These are phyloP conservation scores for Panopea generosa DNA, from an alignment of 2,888 invertebrate genomes.

Conservation along the genomic window DNA sequence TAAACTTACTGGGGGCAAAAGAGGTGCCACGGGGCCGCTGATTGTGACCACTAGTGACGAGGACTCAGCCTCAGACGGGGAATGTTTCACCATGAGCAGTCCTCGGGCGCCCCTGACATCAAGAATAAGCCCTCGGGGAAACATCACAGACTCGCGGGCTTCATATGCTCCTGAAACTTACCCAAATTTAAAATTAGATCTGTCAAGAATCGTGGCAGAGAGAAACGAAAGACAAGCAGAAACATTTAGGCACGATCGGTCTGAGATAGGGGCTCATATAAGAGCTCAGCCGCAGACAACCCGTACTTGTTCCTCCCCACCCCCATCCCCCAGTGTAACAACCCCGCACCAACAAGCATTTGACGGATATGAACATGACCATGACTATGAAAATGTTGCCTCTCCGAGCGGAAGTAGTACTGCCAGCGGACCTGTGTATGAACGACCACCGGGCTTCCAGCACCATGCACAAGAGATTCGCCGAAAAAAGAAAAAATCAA, in stretches of 20 bases:
- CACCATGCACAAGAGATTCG: slow-evolving; percentile 83
- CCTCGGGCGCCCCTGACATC: slow-evolving; percentile 41
- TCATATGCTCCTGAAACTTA: slow-evolving; percentile 18
- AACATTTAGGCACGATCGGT: slow-evolving; percentile 38
- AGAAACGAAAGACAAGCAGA: slow-evolving; percentile 18
- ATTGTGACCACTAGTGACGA: slow-evolving; percentile 77
- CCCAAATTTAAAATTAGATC: slow-evolving; percentile 56
- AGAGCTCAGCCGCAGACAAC: slow-evolving; percentile 22
- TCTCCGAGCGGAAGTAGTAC: slow-evolving; percentile 83
- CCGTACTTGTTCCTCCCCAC: slow-evolving; percentile 41
- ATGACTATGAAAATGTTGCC: slow-evolving; percentile 81
- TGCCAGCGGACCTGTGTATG: slow-evolving; percentile 83
- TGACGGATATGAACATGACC: slow-evolving; percentile 78
- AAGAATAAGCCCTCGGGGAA: slow-evolving; percentile 55
- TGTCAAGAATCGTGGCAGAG: slow-evolving; percentile 39
- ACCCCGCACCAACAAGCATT: slow-evolving; percentile 57
- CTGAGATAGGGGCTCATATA: slow-evolving; percentile 24
- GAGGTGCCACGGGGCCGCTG: slow-evolving; percentile 74
- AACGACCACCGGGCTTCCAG: slow-evolving; percentile 82
- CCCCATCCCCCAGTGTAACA: slow-evolving; percentile 30
- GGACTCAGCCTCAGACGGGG: slow-evolving; percentile 60
- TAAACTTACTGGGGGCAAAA: slow-evolving; percentile 74
- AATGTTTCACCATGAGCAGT: slow-evolving; percentile 33
- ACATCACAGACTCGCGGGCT: slow-evolving; percentile 16
- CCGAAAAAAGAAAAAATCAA: slow-evolving; percentile 80